phyloP scores from a whole-genome alignment of 2,113 vertebrate species.

The Chloropsis cyanopogon region DNA sequence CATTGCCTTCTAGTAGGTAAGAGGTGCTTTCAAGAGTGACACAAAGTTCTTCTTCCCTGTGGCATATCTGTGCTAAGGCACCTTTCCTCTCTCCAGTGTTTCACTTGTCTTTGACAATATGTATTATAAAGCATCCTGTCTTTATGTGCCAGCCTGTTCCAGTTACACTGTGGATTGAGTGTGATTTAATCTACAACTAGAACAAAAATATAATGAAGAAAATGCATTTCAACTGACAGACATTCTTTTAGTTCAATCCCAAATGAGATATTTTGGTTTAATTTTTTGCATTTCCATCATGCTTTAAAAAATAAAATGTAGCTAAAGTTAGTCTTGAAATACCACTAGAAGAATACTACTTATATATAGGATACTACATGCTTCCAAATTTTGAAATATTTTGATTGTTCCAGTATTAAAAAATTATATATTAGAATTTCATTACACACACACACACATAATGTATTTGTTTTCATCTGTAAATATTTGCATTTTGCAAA shows the following conservation, averaged over 20 bases:
- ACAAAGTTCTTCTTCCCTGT: background rate
- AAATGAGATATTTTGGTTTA: background rate
- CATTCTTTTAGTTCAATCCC: background rate
- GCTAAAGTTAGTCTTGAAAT: background rate
- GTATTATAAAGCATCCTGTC: background rate
- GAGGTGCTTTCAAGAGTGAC: background rate
- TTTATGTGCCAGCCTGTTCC: background rate
- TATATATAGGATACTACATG: background rate
- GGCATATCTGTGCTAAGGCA: background rate
- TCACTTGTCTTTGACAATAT: background rate
- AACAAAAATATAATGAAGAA: background rate
- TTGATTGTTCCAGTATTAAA: background rate
- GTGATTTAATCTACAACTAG: background rate
- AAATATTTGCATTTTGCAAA: background rate
- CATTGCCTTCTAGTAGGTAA: background rate
- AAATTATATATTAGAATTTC: background rate
- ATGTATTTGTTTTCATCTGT: background rate
- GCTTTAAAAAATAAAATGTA: background rate
- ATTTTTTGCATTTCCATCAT: background rate
- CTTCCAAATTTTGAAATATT: background rate
- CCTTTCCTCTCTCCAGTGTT: background rate
- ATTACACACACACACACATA: background rate
- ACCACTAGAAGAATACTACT: background rate
- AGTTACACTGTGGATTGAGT: background rate
- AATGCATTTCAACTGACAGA: background rate